A percentile compares a stretch with the other conserved stretches of the same genome.
Conservation (phyloP, 2,888 invertebrate genomes). For the Venustoraphidia nigricollis region DNA sequence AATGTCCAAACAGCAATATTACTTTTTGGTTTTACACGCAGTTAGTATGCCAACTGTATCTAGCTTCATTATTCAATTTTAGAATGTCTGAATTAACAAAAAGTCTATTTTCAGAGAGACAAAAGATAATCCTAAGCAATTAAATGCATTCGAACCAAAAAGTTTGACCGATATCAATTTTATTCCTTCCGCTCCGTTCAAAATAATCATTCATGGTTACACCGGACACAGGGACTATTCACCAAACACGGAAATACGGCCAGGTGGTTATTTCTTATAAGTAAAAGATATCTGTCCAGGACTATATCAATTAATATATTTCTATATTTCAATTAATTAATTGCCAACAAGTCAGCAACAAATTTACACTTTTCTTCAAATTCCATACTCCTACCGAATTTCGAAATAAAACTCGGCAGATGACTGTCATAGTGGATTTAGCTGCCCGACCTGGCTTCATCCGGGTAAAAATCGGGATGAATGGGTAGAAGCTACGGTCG, state of each 20-base stretch:
- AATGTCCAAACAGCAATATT: constrained; percentile 42
- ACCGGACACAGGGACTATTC: constrained; percentile 41
- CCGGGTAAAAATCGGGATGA: no score
- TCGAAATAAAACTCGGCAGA: no score
- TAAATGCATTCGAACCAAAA: constrained; percentile 24
- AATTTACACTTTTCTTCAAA: no score
- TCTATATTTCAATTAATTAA: no score
- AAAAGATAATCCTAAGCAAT: constrained; percentile 28
- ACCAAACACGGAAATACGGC: constrained; percentile 42
- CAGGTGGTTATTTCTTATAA: constrained; percentile 25
- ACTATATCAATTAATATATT: no score
- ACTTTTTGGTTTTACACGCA: constrained; percentile 47
- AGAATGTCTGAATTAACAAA: not conserved
- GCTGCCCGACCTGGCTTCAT: no score
- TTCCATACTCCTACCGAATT: no score
- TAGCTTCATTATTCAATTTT: constrained; percentile 1
- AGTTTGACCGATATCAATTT: constrained; percentile 31
- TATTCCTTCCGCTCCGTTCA: constrained; percentile 30
- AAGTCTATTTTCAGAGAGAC: constrained; percentile 22
- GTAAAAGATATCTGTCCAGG: no score
- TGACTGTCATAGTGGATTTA: no score
- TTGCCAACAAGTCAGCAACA: no score
- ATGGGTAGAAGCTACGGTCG: no score
- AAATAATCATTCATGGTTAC: constrained; percentile 46
- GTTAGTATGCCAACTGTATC: constrained; percentile 26